A percentile compares a stretch with the other conserved stretches of the same genome.
phyloP scores from a whole-genome alignment of 1,140 invertebrate species.

The Dendrolimus kikuchii region DNA sequence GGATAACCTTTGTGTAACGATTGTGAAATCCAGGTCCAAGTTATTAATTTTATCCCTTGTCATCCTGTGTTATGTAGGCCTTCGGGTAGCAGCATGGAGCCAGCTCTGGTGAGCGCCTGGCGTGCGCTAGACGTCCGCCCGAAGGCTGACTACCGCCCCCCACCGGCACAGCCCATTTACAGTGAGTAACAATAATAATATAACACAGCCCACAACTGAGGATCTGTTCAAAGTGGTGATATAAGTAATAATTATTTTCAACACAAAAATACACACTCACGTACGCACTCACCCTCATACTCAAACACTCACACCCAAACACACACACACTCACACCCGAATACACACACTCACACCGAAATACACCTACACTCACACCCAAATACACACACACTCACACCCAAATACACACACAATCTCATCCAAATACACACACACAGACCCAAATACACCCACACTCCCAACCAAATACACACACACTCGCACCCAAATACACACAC shows the following conservation, averaged over 20 bases:
- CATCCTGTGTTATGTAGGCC: conserved; percentile 58
- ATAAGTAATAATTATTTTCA: background rate
- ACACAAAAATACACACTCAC: conserved; percentile 2
- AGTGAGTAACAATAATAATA: conserved; percentile 27
- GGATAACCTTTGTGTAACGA: no score
- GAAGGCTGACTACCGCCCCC: conserved; percentile 47
- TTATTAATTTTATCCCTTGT: no score
- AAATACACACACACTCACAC: conserved; percentile 5
- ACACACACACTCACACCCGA: background rate
- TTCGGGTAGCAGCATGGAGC: conserved; percentile 64
- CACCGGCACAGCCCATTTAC: conserved; percentile 49
- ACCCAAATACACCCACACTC: background rate
- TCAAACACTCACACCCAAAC: background rate
- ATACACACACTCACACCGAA: conserved; percentile 1
- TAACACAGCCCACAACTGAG: background rate
- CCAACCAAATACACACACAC: no score
- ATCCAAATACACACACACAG: background rate
- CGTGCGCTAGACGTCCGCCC: conserved; percentile 82
- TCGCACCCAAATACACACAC: background rate
- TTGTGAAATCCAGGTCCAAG: no score
- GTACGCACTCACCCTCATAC: background rate
- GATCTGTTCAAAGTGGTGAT: no score
- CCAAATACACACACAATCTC: background rate
- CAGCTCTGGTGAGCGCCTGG: conserved; percentile 85
- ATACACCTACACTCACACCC: conserved; percentile 3